Conservation (phyloP, 2,888 invertebrate genomes). For the Epirrhoe tristata region DNA sequence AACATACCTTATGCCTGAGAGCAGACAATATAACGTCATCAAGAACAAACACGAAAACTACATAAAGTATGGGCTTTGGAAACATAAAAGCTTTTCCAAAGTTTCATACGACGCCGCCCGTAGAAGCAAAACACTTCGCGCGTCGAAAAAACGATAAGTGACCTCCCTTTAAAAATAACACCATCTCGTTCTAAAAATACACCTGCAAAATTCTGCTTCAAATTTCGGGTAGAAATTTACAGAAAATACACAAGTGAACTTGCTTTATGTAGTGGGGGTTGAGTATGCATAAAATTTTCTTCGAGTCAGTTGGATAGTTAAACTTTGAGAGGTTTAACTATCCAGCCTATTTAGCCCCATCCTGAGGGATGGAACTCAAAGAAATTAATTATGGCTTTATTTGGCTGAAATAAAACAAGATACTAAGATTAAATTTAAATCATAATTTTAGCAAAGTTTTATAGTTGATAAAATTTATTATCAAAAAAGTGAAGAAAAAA, state of each 20-base stretch:
- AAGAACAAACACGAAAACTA: background rate
- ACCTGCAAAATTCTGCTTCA: slow-evolving; percentile 35
- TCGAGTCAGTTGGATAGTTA: background rate
- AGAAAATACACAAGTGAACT: slow-evolving; percentile 25
- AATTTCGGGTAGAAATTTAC: slow-evolving; percentile 29
- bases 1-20: background rate
- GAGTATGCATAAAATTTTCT: slow-evolving; percentile 26
- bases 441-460: too few relatives aligned
- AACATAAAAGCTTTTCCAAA: background rate
- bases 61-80: background rate
- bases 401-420: background rate
- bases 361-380: background rate
- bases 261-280: slow-evolving; percentile 12
- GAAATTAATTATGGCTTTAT: background rate
- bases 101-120: slow-evolving; percentile 10
- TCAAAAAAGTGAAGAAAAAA: too few relatives aligned
- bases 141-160: slow-evolving; percentile 40
- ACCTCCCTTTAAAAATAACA: slow-evolving; percentile 42
- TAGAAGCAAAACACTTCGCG: slow-evolving; percentile 31
- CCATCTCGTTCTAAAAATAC: slow-evolving; percentile 41
- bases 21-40: background rate
- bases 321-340: background rate
- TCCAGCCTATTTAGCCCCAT: too few relatives aligned
- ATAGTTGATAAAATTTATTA: too few relatives aligned
- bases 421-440: too few relatives aligned